Evolutionary conservation across 2,797 vertebrate genomes (phyloP).

Genomic region (Leptodactylus fallax): DNA sequence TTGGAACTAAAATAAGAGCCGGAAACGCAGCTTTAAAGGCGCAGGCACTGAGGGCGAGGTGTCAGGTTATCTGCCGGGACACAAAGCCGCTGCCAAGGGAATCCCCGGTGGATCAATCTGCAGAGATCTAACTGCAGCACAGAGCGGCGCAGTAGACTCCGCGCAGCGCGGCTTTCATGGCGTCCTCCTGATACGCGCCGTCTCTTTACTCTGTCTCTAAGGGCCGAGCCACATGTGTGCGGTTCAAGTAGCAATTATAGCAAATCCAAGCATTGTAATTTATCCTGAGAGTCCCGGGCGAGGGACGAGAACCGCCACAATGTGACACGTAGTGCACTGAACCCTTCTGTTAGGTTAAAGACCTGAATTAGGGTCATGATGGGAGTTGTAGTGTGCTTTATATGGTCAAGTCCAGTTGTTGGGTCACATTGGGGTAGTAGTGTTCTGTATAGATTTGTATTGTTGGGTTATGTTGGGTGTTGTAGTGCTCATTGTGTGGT

Average conservation of each 20-base stretch:
- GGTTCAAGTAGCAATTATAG: conserved; percentile 21
- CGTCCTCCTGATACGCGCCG: neutral
- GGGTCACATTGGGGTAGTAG: too few species aligned
- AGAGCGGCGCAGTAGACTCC: neutral
- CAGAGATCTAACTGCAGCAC: too few species aligned
- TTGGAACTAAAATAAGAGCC: conserved; percentile 31
- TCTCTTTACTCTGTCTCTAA: neutral
- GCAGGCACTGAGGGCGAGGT: neutral
- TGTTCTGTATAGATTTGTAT: neutral
- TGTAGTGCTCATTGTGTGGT: neutral
- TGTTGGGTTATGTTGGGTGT: too few species aligned
- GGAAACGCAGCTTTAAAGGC: conserved; percentile 36
- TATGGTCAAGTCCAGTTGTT: neutral
- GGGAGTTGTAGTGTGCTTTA: neutral
- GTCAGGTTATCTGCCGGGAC: conserved; percentile 9
- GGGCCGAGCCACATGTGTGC: neutral
- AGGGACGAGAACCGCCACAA: too few species aligned
- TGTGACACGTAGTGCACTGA: too few species aligned
- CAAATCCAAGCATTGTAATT: too few species aligned
- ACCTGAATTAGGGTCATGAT: neutral
- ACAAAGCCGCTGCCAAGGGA: neutral
- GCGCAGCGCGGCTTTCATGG: neutral
- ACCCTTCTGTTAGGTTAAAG: too few species aligned
- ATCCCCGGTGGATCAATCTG: neutral
- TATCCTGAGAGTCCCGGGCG: too few species aligned